Conservation (phyloP, 1,140 invertebrate species). For the Teleogryllus occipitalis region DNA sequence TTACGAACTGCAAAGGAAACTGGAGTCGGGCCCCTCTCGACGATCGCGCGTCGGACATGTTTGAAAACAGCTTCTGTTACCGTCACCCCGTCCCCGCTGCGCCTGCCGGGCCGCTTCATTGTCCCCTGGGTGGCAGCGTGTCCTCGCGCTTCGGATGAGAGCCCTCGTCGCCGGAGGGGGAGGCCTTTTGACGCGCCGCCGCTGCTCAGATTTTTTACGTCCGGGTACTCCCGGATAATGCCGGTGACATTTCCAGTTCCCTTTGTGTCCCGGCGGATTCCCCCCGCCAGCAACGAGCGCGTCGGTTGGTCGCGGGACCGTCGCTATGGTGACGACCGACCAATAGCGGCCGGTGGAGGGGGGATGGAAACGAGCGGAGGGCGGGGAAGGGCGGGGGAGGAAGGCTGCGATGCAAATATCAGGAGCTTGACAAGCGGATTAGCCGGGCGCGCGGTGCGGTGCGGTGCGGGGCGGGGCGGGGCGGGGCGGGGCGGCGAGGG, state of each 20-base stretch:
- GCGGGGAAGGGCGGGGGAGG: too few species aligned
- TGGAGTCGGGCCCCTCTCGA: not conserved
- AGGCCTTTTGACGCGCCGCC: not conserved
- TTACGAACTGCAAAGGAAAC: not conserved
- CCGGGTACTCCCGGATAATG: not conserved
- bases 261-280: not conserved
- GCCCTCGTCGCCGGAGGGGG: not conserved
- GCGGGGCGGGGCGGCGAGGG: too few species aligned
- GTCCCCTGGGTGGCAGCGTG: not conserved
- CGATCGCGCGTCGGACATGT: not conserved
- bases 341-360: not conserved
- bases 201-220: not conserved
- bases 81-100: not conserved
- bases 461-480: too few species aligned
- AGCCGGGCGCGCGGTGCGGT: not conserved
- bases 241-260: not conserved
- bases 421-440: not conserved
- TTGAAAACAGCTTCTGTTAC: constrained; percentile 4
- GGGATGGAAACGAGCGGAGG: not conserved
- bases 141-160: not conserved
- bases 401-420: not conserved
- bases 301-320: not conserved
- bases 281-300: not conserved
- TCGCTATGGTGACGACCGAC: not conserved
- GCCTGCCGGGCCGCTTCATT: not conserved